Percentiles rank a stretch among this genome's conserved stretches.
Conservation (phyloP, 2,888 invertebrate species). For the Cerastis rubricosa region DNA sequence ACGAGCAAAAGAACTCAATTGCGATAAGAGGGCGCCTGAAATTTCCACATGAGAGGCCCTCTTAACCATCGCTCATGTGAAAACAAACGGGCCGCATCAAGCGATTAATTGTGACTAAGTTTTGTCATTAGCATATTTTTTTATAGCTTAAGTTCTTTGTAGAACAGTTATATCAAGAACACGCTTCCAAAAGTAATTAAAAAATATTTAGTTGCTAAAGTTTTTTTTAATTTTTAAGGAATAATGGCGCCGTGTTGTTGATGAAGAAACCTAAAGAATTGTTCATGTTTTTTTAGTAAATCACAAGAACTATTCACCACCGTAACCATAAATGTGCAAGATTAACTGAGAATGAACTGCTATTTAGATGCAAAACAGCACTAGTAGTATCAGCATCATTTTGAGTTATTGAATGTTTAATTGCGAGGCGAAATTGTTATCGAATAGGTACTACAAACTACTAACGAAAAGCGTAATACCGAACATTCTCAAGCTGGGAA, state of each 20-base stretch:
- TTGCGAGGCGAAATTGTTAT: conserved; percentile 25
- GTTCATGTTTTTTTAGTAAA: not conserved
- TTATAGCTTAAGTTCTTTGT: conserved; percentile 10
- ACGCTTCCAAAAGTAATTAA: conserved; percentile 6
- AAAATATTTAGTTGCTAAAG: not conserved
- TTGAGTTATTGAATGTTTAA: not conserved
- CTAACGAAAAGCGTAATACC: conserved; percentile 29
- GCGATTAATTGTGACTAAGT: conserved; percentile 33
- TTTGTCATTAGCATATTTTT: conserved; percentile 54
- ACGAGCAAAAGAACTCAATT: conserved; percentile 33
- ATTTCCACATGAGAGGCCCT: conserved; percentile 48
- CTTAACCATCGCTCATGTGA: conserved; percentile 46
- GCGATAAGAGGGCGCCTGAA: conserved; percentile 21
- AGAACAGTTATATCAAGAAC: conserved; percentile 32
- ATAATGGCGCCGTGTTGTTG: not conserved
- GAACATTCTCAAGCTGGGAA: conserved; percentile 25
- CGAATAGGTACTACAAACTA: conserved; percentile 3
- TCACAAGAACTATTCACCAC: not conserved
- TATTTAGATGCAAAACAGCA: not conserved
- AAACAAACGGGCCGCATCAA: conserved; percentile 22
- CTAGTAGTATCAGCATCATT: too few relatives aligned
- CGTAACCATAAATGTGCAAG: not conserved
- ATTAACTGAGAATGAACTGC: not conserved
- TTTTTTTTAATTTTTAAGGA: not conserved
- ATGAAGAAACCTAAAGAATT: not conserved